These are phyloP conservation scores for Lateolabrax maculatus DNA, from an alignment of 2,797 vertebrate genomes.

Conservation along the genomic window DNA sequence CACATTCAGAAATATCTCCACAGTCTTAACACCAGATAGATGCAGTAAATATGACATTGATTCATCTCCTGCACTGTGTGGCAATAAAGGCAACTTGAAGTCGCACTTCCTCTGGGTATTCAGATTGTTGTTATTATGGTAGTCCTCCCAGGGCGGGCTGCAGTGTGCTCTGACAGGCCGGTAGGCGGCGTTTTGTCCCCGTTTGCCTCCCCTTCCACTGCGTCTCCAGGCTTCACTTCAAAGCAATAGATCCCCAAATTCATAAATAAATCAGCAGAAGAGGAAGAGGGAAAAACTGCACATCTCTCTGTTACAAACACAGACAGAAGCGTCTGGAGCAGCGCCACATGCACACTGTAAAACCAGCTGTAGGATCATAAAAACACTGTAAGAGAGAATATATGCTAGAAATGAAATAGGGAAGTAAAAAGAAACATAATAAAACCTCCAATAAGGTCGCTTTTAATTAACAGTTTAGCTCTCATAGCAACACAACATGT, in stretches of 20 bases:
- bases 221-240: constrained; percentile 72
- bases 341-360: not conserved
- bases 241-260: constrained; percentile 70
- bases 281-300: constrained; percentile 29
- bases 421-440: not conserved
- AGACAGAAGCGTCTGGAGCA: constrained; percentile 2
- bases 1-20: not conserved
- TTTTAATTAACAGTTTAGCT: not conserved
- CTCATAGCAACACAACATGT: not conserved
- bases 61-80: constrained; percentile 15
- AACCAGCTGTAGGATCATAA: not conserved
- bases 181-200: constrained; percentile 77
- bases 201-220: constrained; percentile 53
- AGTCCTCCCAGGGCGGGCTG: constrained; percentile 28
- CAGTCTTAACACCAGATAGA: not conserved
- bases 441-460: not conserved
- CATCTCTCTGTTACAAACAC: constrained; percentile 40
- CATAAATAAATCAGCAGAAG: constrained; percentile 77
- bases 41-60: constrained; percentile 16
- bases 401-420: not conserved
- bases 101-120: constrained; percentile 14
- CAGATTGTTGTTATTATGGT: constrained; percentile 10
- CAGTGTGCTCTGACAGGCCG: constrained; percentile 43
- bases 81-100: constrained; percentile 5
- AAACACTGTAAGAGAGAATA: rapidly evolving